Evolutionary conservation across 2,113 vertebrate species (phyloP), one percentile per base, ranked within the genome.

Genomic region (Tachysurus fulvidraco): DNA sequence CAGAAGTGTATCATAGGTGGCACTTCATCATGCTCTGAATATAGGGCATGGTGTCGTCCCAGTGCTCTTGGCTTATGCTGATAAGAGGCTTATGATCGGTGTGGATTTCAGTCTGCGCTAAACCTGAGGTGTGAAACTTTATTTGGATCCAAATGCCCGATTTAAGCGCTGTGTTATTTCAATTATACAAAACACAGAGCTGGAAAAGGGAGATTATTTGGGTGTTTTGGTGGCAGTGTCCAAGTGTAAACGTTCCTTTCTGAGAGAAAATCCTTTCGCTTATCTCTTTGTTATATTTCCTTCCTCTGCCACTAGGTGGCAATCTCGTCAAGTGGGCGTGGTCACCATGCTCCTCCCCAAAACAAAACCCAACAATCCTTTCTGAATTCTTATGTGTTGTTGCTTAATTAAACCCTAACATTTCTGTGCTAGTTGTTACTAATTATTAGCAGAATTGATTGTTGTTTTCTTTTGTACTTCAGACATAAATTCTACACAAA

Each of bases 61-160:
- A 28, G 69, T 44, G 83, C 55, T 62, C 44, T 84, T 69, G 76
- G 76, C 76, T 86, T 28, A 69, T 9, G 23, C 21, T 57, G 84
- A 85, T 86, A 86, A 86, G 62, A 55, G 50, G 84, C 76, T 86
- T 80, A 86, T 80, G 84, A 86, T 86, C 62, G 23, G 76, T 80
- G 46, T 44, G 62, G 52, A 86, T 86, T 80, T 80, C 84, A 57
- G 28, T 44, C 21, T 7, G 50, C n/a, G 50, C 52, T 86, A 80
- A 79, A 65, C 28, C 76, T 67, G 62, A 80, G 76, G 16, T 80
- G 64, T 79, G 21, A 78, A 64, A 65, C 59, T 85, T 52, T 62
- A 64, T 77, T 64, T 65, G n/a, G 57, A 52, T 79, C 19, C 7
- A 85, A 65, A 84, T 4, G 55, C 52, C 23, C 0, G 82, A 16